Evolutionary conservation across 2,113 vertebrate species (phyloP), one percentile per base, ranked within the genome.

Genomic region (Calcarius ornatus): DNA sequence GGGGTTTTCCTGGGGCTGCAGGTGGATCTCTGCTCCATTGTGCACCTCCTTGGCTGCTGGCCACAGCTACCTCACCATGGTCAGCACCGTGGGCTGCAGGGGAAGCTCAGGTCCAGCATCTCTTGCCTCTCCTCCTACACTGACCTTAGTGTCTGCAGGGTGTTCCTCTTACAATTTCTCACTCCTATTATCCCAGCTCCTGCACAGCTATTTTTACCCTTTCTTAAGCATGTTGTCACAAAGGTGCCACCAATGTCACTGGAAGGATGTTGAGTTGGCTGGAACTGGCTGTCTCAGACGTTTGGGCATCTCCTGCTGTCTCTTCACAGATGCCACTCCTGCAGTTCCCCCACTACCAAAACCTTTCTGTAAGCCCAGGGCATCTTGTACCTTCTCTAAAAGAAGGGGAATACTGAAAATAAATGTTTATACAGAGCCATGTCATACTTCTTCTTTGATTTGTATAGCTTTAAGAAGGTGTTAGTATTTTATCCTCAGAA

Each of bases 231-330:
- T 5, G 3, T 45, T 81, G 6, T 25, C 19, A 8, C 22, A 45
- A 19, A 57, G 8, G 1, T 25, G 20, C 61, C 12, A 37, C 37
- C 38, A 42, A 1, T 1, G 1, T 64, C 10, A 8, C n/a, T 75
- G 56, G 19, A 48, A 48, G 30, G 42, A 42, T 48, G 8, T 30
- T 22, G 38, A 37, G 14, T 13, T 10, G 25, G 13, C n/a, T 70
- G 31, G 22, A 65, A 42, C 5, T 31, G 56, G 6, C 45, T 69
- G 10, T 48, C 8, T 33, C 6, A 11, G 24, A n/a, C n/a, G n/a
- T 31, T 17, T 20, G 63, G 31, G 17, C 38, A 75, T 20, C 38
- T 38, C 30, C 61, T 43, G 11, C 6, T 76, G 31, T 30, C 50
- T 59, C 23, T n/a, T 50, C 45, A 25, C 31, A 75, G 43, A 23